Base-by-base conservation (phyloP, 2,113 vertebrate genomes). In the Boleophthalmus pectinirostris region DNA sequence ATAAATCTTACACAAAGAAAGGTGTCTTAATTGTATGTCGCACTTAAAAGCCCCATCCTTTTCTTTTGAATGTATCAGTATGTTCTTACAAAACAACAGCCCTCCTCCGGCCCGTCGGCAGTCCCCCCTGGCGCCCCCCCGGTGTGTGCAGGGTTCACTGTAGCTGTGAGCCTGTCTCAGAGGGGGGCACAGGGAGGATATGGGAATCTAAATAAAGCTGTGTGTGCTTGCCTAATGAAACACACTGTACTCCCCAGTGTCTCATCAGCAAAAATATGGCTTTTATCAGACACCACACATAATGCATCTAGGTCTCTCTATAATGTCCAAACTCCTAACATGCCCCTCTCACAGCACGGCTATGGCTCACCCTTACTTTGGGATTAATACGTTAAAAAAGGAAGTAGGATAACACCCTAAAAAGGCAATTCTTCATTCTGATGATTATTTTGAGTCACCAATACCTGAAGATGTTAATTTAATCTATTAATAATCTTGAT, bases 141-240 rank as follows among this genome's bases (percentile, higher is more conserved):
- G 81, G 74, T 84, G 87, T 79, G 76, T 70, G 61, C 69, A 84
- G 80, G 76, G 86, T 90, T 90, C 83, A 87, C 77, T 77, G 77
- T 82, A 80, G 78, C 67, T 38, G 78, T 83, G 87, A 78, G 72
- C 69, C 77, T 70, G 82, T 86, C 81, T 89, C 83, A 69, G 74
- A 71, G 82, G 84, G 77, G 73, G 64, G 68, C 75, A 66, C 82
- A 74, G 58, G 56, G 80, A 85, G 87, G 80, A 85, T 85, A 69
- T 81, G 81, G 76, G 84, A 87, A 80, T 87, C 87, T 89, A 90
- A 91, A 92, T 88, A 91, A 92, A 91, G 88, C 85, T 78, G 16
- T 61, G 80, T 86, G 81, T 75, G 80, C 87, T 84, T 68, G 80
- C 83, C 84, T 90, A 91, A 89, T 92, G 86, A 90, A 91, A 89